A percentile compares a stretch with the other conserved stretches of the same genome.
These are phyloP conservation scores for Siniperca chuatsi DNA, from an alignment of 2,113 vertebrate genomes.

Conservation along the genomic window DNA sequence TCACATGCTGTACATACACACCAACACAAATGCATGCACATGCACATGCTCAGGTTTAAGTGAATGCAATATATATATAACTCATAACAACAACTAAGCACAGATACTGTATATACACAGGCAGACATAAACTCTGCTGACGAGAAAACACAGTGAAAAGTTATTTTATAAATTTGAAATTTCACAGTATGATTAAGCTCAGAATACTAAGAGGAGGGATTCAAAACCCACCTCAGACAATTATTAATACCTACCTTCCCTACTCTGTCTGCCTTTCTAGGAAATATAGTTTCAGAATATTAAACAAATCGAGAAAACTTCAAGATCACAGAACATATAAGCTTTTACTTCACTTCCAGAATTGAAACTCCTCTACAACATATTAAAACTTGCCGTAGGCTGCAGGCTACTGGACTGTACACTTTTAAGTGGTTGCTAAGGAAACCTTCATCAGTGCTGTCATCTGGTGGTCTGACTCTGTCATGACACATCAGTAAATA, in stretches of 20 bases:
- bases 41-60: not conserved
- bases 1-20: not conserved
- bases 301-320: not conserved
- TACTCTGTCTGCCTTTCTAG: not conserved
- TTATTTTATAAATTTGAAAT: not conserved
- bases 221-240: not conserved
- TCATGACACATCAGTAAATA: constrained; percentile 66
- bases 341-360: not conserved
- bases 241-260: not conserved
- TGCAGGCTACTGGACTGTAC: not conserved
- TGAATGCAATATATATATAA: no score
- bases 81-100: not conserved
- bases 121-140: not conserved
- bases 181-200: not conserved
- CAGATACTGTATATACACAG: no score
- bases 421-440: not conserved
- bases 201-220: not conserved
- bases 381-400: not conserved
- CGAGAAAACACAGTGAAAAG: not conserved
- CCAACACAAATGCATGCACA: not conserved
- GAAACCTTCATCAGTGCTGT: constrained; percentile 81
- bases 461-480: constrained; percentile 81
- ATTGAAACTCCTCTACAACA: not conserved
- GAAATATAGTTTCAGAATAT: not conserved
- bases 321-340: not conserved